Evolutionary conservation across 2,113 vertebrate genomes (phyloP).

Genomic region (Danio rerio): GRCz12tu NC_133186.1:2884001-2884500

Average conservation of each 20-base stretch:
- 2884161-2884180: neutral
- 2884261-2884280: too few species aligned
- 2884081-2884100: neutral
- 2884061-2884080: neutral
- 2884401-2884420: too few species aligned
- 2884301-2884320: neutral
- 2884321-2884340: too few species aligned
- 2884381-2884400: neutral
- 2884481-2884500: neutral
- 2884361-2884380: neutral
- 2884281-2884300: neutral
- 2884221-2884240: too few species aligned
- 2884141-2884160: neutral
- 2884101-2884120: neutral
- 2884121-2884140: neutral
- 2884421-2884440: too few species aligned
- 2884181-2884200: too few species aligned
- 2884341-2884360: neutral
- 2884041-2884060: neutral
- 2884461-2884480: neutral
- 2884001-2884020: neutral
- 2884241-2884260: too few species aligned
- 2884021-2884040: too few species aligned
- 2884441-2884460: too few species aligned
- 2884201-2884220: too few species aligned